These are phyloP conservation scores for Idaea aversata DNA, from an alignment of 2,888 invertebrate species.

Conservation along the genomic window DNA sequence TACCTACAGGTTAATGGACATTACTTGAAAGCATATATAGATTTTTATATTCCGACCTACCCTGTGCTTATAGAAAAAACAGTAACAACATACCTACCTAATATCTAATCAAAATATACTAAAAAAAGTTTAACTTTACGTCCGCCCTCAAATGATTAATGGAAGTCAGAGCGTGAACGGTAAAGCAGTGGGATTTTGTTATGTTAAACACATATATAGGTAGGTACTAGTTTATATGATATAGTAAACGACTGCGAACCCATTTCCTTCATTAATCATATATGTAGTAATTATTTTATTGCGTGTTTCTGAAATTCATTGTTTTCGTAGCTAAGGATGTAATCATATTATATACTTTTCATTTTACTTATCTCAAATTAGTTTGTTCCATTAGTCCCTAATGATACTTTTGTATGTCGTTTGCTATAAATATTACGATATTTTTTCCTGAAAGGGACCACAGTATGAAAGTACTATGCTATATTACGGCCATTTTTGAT, in stretches of 20 bases:
- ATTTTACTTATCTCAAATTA: slow-evolving; percentile 50
- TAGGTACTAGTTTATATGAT: slow-evolving; percentile 25
- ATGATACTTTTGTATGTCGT: slow-evolving; percentile 29
- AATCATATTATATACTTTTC: slow-evolving; percentile 37
- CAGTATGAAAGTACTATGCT: no score
- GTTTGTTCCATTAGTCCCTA: slow-evolving; percentile 42
- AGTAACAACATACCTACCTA: background rate
- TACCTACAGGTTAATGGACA: background rate
- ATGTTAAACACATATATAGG: slow-evolving; percentile 4
- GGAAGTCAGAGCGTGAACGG: slow-evolving; percentile 63
- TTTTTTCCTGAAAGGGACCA: no score
- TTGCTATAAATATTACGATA: no score
- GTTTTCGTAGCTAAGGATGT: slow-evolving; percentile 52
- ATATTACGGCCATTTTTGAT: no score
- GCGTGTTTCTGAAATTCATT: slow-evolving; percentile 64
- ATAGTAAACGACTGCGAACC: slow-evolving; percentile 28
- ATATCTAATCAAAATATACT: background rate
- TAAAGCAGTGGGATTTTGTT: slow-evolving; percentile 12
- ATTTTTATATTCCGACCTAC: background rate
- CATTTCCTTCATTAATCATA: slow-evolving; percentile 43
- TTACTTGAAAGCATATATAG: background rate
- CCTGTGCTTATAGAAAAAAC: background rate
- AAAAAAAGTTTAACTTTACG: background rate
- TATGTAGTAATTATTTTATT: slow-evolving; percentile 62
- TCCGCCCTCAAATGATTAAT: slow-evolving; percentile 73